Base-by-base conservation (phyloP, 2,888 invertebrate species). In the Herminia tarsipennalis region DNA sequence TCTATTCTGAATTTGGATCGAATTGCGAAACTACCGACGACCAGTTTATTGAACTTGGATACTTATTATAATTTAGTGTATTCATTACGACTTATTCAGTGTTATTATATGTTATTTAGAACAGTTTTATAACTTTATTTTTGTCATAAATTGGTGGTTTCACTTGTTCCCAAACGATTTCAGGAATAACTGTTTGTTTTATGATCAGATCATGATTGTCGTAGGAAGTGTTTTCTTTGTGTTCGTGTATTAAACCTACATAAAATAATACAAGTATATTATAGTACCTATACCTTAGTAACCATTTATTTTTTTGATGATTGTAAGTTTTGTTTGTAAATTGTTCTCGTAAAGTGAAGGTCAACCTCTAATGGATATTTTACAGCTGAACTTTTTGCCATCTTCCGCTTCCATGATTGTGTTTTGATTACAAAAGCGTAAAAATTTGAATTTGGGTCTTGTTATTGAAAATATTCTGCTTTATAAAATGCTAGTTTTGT, bases 1-100 rank as follows among this genome's bases (percentile, higher is more conserved):
- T 71, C 61, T 59, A 60, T 55, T 60, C 69, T 66, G 69, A 69
- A 72, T 77, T 71, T 63, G 65, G 73, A 67, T 63, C 63, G 60
- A 47, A 73, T 76, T 75, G 65, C 68, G 65, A 74, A 75, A 76
- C 56, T 53, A n/a, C 41, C 46, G 43, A 35, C 43, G 37, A 44
- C 10, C 41, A 53, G 54, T 56, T 64, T 54, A 29, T 60, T 56
- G 60, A 49, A 64, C 59, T 54, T 35, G 27, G 5, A 3, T 13
- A n/a, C 32, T 12, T 20, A n/a, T 13, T n/a, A 3, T 8, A n/a
- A n/a, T n/a, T n/a, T n/a, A n/a, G n/a, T n/a, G n/a, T n/a, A n/a
- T n/a, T n/a, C n/a, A n/a, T n/a, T n/a, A n/a, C n/a, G n/a, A n/a
- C n/a, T n/a, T n/a, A n/a, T n/a, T n/a, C n/a, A n/a, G n/a, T n/a